phyloP scores from a whole-genome alignment of 2,888 invertebrate species.

The Philopedon plagiatum region DNA sequence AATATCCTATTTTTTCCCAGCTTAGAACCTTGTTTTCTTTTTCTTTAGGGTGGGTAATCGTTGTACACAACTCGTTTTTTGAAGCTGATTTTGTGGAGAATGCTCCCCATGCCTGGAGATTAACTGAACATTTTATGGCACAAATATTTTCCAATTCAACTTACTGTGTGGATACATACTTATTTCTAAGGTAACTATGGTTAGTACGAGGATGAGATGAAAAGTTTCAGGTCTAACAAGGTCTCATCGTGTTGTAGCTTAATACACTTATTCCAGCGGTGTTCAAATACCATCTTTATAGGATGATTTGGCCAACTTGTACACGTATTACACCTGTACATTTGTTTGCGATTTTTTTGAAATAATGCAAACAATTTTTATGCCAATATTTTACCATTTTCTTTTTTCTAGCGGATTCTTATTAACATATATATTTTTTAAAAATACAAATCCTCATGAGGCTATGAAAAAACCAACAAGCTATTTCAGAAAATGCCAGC shows the following conservation, averaged over 20 bases:
- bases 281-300: no score
- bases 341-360: no score
- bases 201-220: no score
- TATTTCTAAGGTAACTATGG: conserved; percentile 66
- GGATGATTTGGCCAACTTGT: no score
- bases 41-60: conserved; percentile 69
- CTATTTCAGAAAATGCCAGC: conserved; percentile 50
- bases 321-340: no score
- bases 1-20: no score
- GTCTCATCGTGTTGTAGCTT: no score
- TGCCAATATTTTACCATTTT: no score
- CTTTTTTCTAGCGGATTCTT: conserved; percentile 61
- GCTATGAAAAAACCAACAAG: conserved; percentile 47
- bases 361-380: no score
- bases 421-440: conserved; percentile 60
- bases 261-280: no score
- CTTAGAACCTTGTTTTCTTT: no score
- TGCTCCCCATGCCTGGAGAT: conserved; percentile 62
- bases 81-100: conserved; percentile 66
- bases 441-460: conserved; percentile 54
- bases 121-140: conserved; percentile 63
- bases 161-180: conserved; percentile 70
- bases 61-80: conserved; percentile 70
- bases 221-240: no score
- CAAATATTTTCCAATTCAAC: conserved; percentile 69